Base-by-base conservation (phyloP, 2,888 invertebrate genomes). In the Apotomis betuletana region DNA sequence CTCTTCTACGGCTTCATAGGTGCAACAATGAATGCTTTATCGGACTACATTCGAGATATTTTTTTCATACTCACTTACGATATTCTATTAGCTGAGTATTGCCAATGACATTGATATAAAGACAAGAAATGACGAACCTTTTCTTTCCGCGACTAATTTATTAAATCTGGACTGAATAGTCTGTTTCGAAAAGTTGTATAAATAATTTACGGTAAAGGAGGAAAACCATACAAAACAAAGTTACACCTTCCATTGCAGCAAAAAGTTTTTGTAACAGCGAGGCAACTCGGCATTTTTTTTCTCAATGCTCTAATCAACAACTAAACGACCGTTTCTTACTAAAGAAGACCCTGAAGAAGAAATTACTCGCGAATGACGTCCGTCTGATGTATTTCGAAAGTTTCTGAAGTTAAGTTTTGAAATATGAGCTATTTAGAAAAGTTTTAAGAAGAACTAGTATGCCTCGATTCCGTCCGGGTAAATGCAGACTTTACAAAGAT, bases 1-100 rank as follows among this genome's bases (percentile, higher is more conserved):
- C 77, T 74, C 64, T 80, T 71, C 74, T 83, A 86, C 70, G 87
- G 87, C 83, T 87, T 87, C 87, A 57, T 76, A 79, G 77, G 79
- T 80, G 80, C n/a, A 77, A 78, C 77, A 78, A 77, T 76, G 75
- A 79, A 77, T 62, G 46, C 12, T 51, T 49, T 13, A 12, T 61
- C 1, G 5, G 0, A n/a, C 5, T 70, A 27, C 51, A 49, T 57
- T 58, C 15, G 12, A 13, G 61, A 54, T 63, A 55, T 51, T 62
- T 52, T 38, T 15, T 49, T 46, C 10, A 44, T 55, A 27, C 27
- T 41, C 41, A 41, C 5, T 6, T 5, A 41, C 41, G 6, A 4
- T 41, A 27, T 27, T 27, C 27, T 27, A 27, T 27, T 27, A 27
- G 27, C 27, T 27, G 27, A 27, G 27, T 27, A 27, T 27, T 27